phyloP scores from a whole-genome alignment of 2,113 vertebrate genomes.

The Hylia prasina region DNA sequence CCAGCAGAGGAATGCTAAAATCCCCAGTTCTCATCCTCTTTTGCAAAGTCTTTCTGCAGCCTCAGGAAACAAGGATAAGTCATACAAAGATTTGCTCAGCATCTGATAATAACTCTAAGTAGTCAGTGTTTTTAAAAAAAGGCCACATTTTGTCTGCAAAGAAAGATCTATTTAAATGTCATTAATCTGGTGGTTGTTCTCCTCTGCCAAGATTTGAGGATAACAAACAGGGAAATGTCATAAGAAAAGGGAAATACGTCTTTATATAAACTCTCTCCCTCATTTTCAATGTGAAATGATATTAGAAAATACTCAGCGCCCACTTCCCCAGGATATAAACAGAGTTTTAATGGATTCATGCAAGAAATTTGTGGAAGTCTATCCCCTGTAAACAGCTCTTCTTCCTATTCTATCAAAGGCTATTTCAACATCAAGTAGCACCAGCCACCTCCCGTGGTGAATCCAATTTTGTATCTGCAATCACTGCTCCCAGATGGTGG shows the following conservation, averaged over 20 bases:
- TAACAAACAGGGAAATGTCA: neutral
- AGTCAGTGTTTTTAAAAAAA: neutral
- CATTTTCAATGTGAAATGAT: neutral
- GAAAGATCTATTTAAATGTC: neutral
- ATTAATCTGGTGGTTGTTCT: neutral
- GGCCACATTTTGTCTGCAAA: neutral
- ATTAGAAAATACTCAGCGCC: neutral
- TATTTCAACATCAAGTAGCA: conserved; percentile 37
- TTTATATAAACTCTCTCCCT: neutral
- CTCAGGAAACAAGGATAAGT: conserved; percentile 6
- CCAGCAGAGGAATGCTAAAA: neutral
- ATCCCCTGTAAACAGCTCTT: neutral
- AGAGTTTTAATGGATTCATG: neutral
- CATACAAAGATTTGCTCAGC: neutral
- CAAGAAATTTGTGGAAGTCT: conserved; percentile 1
- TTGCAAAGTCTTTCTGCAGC: neutral
- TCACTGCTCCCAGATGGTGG: conserved; percentile 37
- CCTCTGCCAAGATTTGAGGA: neutral
- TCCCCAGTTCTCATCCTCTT: neutral
- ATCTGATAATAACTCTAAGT: neutral
- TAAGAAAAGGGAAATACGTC: neutral
- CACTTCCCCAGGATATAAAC: neutral
- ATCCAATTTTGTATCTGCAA: conserved; percentile 50
- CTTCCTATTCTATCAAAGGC: conserved; percentile 10
- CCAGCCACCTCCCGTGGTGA: conserved; percentile 18